These are phyloP conservation scores for Sebastes iracundus DNA, from an alignment of 2,797 vertebrate species.

Conservation along the genomic window DNA sequence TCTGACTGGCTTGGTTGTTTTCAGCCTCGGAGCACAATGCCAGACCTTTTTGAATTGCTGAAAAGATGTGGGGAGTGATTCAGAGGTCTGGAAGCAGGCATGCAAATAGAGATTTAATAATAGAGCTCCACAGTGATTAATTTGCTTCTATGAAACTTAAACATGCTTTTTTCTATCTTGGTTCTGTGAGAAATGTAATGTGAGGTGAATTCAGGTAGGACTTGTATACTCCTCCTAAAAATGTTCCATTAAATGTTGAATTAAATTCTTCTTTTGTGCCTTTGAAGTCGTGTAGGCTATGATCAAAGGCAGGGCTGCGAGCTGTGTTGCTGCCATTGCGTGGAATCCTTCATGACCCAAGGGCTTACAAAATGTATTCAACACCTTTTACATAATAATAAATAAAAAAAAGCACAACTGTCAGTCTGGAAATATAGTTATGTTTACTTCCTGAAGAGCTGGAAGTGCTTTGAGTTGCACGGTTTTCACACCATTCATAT, in stretches of 20 bases:
- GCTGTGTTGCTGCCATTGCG: slow-evolving; percentile 42
- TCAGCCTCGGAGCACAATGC: not conserved
- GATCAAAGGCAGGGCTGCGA: slow-evolving; percentile 64
- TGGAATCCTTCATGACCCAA: slow-evolving; percentile 19
- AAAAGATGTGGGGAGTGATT: not conserved
- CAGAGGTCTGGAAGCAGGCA: not conserved
- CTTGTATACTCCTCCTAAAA: slow-evolving; percentile 41
- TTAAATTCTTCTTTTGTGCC: slow-evolving; percentile 47
- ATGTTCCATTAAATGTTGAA: slow-evolving; percentile 54
- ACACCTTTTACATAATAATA: slow-evolving; percentile 20
- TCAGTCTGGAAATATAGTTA: slow-evolving; percentile 19
- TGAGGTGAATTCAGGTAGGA: slow-evolving; percentile 45
- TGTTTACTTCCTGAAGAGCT: not conserved
- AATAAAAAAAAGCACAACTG: not conserved
- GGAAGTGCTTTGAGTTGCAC: not conserved
- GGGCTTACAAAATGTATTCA: slow-evolving; percentile 12
- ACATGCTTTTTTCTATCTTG: slow-evolving; percentile 6
- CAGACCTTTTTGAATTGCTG: not conserved
- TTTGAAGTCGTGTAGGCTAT: slow-evolving; percentile 63
- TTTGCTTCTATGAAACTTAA: slow-evolving; percentile 11
- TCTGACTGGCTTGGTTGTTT: not conserved
- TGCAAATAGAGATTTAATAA: not conserved
- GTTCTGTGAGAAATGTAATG: slow-evolving; percentile 8
- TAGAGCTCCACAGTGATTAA: slow-evolving; percentile 6
- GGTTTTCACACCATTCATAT: not conserved